phyloP scores from a whole-genome alignment of 2,797 vertebrate genomes.

The Caiman crocodilus region DNA sequence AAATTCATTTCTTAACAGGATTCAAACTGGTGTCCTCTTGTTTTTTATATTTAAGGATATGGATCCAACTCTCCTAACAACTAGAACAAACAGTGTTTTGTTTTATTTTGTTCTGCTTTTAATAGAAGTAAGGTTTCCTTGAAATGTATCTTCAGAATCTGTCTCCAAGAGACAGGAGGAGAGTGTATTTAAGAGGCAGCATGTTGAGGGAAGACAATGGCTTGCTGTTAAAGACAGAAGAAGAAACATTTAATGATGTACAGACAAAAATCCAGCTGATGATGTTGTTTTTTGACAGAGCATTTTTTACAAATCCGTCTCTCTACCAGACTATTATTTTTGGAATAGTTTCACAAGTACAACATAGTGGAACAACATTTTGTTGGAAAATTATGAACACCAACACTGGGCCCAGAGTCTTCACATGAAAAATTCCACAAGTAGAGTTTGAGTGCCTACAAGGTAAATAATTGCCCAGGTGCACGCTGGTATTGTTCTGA shows the following conservation, averaged over 20 bases:
- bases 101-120: background rate
- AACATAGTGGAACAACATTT: background rate
- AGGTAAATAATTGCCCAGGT: background rate
- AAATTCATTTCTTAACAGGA: background rate
- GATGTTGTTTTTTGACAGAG: background rate
- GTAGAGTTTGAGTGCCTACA: background rate
- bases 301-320: background rate
- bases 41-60: background rate
- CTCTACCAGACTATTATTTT: background rate
- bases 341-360: background rate
- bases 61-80: background rate
- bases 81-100: background rate
- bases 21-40: rapidly evolving
- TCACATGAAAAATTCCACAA: background rate
- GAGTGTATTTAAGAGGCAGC: background rate
- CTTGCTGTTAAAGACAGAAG: background rate
- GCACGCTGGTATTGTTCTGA: background rate
- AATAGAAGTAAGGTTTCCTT: background rate
- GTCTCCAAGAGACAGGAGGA: background rate
- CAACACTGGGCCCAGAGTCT: background rate
- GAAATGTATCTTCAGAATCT: background rate
- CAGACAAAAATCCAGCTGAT: background rate
- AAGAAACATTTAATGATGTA: background rate
- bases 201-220: background rate
- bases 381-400: background rate